Base-by-base conservation (phyloP, 2,797 vertebrate species). In the Orientallactaga sibirica region DNA sequence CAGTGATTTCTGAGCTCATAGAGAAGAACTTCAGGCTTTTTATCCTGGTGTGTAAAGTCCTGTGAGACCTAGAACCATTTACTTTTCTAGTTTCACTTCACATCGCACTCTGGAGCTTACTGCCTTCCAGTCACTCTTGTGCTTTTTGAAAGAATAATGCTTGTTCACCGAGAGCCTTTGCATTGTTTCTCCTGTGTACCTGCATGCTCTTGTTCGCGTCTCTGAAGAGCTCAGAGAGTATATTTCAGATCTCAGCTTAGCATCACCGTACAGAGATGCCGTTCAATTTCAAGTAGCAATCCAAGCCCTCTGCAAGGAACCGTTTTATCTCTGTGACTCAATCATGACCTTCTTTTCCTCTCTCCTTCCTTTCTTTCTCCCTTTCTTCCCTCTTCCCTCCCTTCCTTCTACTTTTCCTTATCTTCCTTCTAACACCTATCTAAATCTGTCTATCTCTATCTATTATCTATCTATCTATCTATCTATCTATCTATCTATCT, bases 341-440 rank as follows among this genome's bases (percentile, higher is more conserved):
- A 43, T 61, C 22, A 67, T 64, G 16, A 24, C 5, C 0, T 0
- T 11, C 8, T 5, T 33, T 12, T 9, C 52, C 24, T 6, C 14
- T 19, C 24, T 15, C 41, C 24, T 29, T 4, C 7, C 11, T 48
- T 75, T 22, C 5, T 20, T 75, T 15, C 27, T 68, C 12, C 11
- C 11, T 24, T 15, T 20, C 20, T 41, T 2, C 41, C 22, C 7
- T 52, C 14, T 1, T 16, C 2, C 43, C 3, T 12, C 12, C 37
- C 16, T 11, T 33, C 16, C 29, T 18, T 18, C 16, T 48, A 43
- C 6, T 52, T 37, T 84, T 22, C 12, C 55, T 58, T 67, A 9
- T 29, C 66, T 27, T 67, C 25, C 24, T 27, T 67, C 62, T 20
- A 25, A 20, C 16, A 76, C 52, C 75, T 55, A 55, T 77, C 75